Base-by-base conservation (phyloP, 2,113 vertebrate species). In the Calypte anna region DNA sequence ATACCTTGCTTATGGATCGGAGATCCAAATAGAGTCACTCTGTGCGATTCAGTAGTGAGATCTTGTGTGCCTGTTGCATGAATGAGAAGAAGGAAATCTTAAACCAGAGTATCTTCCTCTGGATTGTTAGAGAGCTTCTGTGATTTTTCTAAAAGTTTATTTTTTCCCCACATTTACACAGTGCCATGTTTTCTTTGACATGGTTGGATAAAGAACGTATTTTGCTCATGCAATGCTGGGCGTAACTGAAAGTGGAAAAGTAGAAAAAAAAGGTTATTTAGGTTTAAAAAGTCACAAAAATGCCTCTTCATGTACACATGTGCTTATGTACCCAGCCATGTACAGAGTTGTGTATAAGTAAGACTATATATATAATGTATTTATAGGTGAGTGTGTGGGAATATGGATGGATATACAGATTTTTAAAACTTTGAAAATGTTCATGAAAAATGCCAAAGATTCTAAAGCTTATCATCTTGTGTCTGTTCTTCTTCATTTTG, bases 381-480 rank as follows among this genome's bases (percentile, higher is more conserved):
- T 95, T 95, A 95, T 96, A 93, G 79, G 31, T 10, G 14, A 77
- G 75, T 8, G 57, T 81, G 76, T 1, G 88, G 88, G 75, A 40
- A 74, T 88, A 78, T 61, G 88, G 79, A 57, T 90, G 85, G 86
- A 72, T 78, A 84, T 76, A 85, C 50, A 91, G 91, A 96, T 95
- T 96, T 95, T 46, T 46, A 97, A 96, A 97, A 97, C 91, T 83
- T 95, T 96, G 88, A 97, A 96, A 96, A 95, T 97, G 96, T 96
- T 97, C 97, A 95, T 97, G 95, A 97, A 97, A 97, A 97, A 97
- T 97, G 97, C 97, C 96, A 97, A 98, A 96, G 89, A 97, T 96
- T 97, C 88, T 96, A 88, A 97, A 95, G 95, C 95, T 97, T 97
- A 97, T 97, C 96, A 93, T 96, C 87, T 94, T 23, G 69, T 14